Base-by-base conservation (phyloP, 30 jellyfish, hydroid and myxozoan genomes). In the Pelagia noctiluca region DNA sequence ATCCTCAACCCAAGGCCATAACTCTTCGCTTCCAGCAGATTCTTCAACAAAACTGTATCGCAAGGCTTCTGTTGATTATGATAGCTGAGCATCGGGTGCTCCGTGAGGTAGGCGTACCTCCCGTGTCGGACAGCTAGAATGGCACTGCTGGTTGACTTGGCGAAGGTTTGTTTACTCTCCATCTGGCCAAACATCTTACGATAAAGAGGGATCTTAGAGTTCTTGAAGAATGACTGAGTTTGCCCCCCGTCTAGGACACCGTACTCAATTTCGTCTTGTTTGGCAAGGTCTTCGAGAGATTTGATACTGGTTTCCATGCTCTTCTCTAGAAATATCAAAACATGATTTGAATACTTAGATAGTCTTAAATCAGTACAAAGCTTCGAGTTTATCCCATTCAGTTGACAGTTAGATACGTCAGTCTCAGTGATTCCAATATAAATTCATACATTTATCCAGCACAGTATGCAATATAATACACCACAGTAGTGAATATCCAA, bases 181-280 rank as follows among this genome's bases (percentile, higher is more conserved):
- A 90, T 76, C 37, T 74, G 89, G 26, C 87, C 88, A 32, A 24
- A 90, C 95, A 90, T 82, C 73, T 68, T 76, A 35, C 88, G 70
- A 68, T 90, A 90, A 35, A 90, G 83, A 3, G 97, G 97, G 37
- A 90, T 75, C 36, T 90, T 77, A 13, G 95, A 73, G 83, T 81
- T 75, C 60, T 83, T 82, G 84, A 90, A 90, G 80, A 90, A 90
- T 2, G 90, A 62, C 12, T 90, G 88, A 24, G 97, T 90, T 71
- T 90, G 97, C 1, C 97, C 97, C 19, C 93, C 87, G 25, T 64
- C 97, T 62, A 78, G 70, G 10, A 90, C 90, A 13, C 97, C 97
- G 52, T 90, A 90, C 23, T 84, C 88, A 37, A 90, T 83, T 11
- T 83, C 86, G 37, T 73, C 93, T 48, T 90, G 97, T 21, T 78